Conservation (phyloP, 2,888 invertebrate species). For the Apoda limacodes region DNA sequence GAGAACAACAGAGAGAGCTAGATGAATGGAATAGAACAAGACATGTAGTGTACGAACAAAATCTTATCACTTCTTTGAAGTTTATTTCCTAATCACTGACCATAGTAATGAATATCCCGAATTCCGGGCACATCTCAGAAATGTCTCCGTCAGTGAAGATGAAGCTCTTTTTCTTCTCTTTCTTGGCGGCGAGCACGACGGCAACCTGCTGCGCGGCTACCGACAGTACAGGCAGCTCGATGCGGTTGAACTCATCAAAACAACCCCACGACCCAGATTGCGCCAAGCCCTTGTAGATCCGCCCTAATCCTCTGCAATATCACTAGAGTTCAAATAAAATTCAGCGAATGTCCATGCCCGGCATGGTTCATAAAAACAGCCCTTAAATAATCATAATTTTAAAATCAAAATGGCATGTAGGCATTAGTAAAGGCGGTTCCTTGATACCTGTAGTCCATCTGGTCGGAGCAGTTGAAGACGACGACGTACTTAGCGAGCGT, state of each 20-base stretch:
- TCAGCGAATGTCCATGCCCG: no score
- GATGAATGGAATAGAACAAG: no score
- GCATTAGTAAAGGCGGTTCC: no score
- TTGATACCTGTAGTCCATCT: conserved; percentile 96
- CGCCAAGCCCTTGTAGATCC: conserved; percentile 95
- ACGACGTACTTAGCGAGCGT: conserved; percentile 97
- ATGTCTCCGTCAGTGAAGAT: conserved; percentile 95
- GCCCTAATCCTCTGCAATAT: conserved; percentile 82
- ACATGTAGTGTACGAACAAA: no score
- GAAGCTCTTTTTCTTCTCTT: conserved; percentile 92
- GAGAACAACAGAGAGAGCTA: no score
- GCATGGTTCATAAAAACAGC: no score
- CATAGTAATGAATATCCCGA: conserved; percentile 98
- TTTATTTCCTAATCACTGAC: no score
- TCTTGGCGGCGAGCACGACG: conserved; percentile 90
- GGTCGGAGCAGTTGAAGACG: conserved; percentile 98
- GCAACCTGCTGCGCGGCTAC: conserved; percentile 98
- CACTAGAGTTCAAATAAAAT: not conserved
- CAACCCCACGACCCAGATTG: conserved; percentile 99
- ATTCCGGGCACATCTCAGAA: conserved; percentile 93
- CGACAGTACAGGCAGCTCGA: conserved; percentile 86
- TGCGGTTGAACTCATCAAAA: conserved; percentile 97
- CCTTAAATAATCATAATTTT: no score
- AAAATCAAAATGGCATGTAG: no score
- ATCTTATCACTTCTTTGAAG: no score